These are phyloP conservation scores for Philereme vetulata DNA, from an alignment of 2,888 invertebrate genomes.

Conservation along the genomic window DNA sequence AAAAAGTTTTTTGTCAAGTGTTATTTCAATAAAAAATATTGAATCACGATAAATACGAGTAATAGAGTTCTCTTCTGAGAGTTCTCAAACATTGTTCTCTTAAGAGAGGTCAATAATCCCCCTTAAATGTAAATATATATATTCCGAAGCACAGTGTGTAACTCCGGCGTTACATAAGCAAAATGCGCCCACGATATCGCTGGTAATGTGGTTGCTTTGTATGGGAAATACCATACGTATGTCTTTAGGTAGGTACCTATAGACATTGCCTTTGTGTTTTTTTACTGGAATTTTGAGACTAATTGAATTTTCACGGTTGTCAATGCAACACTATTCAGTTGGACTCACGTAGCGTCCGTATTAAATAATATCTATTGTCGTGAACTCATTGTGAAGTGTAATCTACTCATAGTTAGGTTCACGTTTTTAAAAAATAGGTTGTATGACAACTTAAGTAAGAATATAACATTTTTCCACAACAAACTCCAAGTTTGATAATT, in stretches of 20 bases:
- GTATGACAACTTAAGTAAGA: no score
- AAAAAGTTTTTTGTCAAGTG: no score
- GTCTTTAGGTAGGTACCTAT: conserved; percentile 2
- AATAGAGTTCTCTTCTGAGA: no score
- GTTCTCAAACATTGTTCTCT: no score
- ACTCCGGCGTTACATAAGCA: conserved; percentile 37
- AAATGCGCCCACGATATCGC: conserved; percentile 34
- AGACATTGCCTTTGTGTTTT: conserved; percentile 23
- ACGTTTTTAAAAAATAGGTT: no score
- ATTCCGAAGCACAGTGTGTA: conserved; percentile 1
- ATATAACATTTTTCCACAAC: no score
- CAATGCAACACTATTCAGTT: neutral
- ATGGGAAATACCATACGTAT: conserved; percentile 34
- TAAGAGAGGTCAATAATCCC: no score
- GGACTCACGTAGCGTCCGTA: neutral
- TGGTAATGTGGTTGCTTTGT: conserved; percentile 34
- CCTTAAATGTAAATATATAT: no score
- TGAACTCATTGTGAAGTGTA: neutral
- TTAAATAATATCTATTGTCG: neutral
- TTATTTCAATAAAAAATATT: no score
- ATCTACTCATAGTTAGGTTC: no score
- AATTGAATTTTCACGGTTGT: conserved; percentile 21
- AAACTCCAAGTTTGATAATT: no score
- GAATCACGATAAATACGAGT: no score
- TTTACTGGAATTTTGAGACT: conserved; percentile 10